Percentiles rank a stretch among this genome's conserved stretches.
These are phyloP conservation scores for Chloroclysta siterata DNA, from an alignment of 2,888 invertebrate genomes.

Conservation along the genomic window DNA sequence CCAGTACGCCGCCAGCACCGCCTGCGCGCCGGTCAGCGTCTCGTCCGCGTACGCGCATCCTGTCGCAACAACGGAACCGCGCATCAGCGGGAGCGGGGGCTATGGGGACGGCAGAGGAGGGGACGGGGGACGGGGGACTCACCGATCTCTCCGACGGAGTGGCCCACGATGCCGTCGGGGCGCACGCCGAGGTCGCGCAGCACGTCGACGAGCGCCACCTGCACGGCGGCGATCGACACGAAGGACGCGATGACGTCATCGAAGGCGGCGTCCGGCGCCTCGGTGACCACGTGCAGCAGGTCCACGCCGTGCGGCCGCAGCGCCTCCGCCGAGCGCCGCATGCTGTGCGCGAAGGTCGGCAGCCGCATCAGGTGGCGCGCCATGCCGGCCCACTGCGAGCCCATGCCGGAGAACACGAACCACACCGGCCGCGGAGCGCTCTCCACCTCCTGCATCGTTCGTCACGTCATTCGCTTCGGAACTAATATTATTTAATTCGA, in stretches of 20 bases:
- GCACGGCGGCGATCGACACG: slow-evolving; percentile 97
- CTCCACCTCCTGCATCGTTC: slow-evolving; percentile 63
- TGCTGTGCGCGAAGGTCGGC: slow-evolving; percentile 91
- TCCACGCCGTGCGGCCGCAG: slow-evolving; percentile 92
- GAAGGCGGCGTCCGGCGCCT: slow-evolving; percentile 90
- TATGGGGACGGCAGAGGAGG: neutral
- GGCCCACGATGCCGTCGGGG: slow-evolving; percentile 98
- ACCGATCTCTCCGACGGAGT: slow-evolving; percentile 96
- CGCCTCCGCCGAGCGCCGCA: slow-evolving; percentile 90
- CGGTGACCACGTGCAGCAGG: slow-evolving; percentile 91
- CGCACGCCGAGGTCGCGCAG: slow-evolving; percentile 89
- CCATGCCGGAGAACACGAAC: slow-evolving; percentile 99
- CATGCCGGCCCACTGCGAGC: slow-evolving; percentile 99
- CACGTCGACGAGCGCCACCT: slow-evolving; percentile 97
- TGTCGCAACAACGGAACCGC: slow-evolving; percentile 46
- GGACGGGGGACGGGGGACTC: slow-evolving; percentile 35
- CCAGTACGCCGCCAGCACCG: slow-evolving; percentile 97
- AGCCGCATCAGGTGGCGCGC: slow-evolving; percentile 93
- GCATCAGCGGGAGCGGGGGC: neutral
- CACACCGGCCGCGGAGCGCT: slow-evolving; percentile 91
- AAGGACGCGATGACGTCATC: slow-evolving; percentile 96
- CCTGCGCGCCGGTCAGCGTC: slow-evolving; percentile 96
- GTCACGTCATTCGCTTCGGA: no score
- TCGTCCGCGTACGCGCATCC: slow-evolving; percentile 99
- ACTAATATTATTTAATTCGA: no score